Evolutionary conservation across 2,888 invertebrate genomes (phyloP).

Genomic region (Dendrolimus pini): DNA sequence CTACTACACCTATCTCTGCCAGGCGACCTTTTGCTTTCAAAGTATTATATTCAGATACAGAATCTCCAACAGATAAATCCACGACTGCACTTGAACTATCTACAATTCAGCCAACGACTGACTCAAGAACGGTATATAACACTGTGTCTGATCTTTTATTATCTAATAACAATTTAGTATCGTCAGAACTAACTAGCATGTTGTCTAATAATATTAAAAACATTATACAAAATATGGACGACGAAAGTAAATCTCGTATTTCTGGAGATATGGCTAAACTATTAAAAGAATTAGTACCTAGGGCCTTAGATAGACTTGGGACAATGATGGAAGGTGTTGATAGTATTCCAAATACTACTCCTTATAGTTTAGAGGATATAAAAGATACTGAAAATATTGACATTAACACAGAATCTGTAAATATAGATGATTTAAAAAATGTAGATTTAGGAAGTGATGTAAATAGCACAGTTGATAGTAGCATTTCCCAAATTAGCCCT

Average conservation of each 20-base stretch:
- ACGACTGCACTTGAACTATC: constrained; percentile 52
- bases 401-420: constrained; percentile 23
- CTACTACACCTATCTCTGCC: constrained; percentile 58
- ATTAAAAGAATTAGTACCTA: constrained; percentile 68
- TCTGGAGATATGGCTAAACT: constrained; percentile 70
- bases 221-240: constrained; percentile 65
- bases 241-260: constrained; percentile 61
- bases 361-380: constrained; percentile 70
- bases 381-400: constrained; percentile 60
- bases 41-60: constrained; percentile 66
- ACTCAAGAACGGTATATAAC: constrained; percentile 69
- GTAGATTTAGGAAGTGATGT: constrained; percentile 39
- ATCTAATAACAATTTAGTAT: constrained; percentile 64
- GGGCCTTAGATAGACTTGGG: constrained; percentile 55
- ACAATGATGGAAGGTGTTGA: constrained; percentile 50
- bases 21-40: constrained; percentile 70
- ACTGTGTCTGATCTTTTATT: constrained; percentile 69
- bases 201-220: constrained; percentile 64
- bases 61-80: constrained; percentile 56
- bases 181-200: constrained; percentile 74
- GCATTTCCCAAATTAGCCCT: constrained; percentile 23
- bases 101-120: constrained; percentile 56
- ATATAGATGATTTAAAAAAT: constrained; percentile 50
- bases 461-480: constrained; percentile 45
- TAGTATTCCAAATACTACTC: constrained; percentile 54